Conservation (phyloP, 2,113 vertebrate genomes). For the Phyllostomus hastatus region DNA sequence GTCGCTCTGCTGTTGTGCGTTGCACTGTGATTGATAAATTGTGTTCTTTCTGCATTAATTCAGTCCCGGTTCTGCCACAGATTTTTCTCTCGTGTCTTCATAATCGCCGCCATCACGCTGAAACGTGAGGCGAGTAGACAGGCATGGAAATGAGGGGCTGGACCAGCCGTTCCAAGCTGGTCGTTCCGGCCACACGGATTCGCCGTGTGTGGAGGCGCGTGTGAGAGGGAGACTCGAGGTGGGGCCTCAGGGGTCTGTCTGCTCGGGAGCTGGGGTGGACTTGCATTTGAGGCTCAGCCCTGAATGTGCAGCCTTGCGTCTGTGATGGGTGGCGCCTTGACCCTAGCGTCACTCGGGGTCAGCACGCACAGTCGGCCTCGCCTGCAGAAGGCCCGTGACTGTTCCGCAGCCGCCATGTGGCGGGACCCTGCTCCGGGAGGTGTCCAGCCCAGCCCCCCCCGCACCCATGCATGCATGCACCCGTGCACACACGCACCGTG, state of each 20-base stretch:
- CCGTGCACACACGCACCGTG: fast-evolving
- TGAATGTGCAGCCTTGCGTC: neutral
- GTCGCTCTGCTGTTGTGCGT: neutral
- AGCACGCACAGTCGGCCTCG: neutral
- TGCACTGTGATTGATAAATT: neutral
- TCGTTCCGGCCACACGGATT: neutral
- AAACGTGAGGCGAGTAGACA: neutral
- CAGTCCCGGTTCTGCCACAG: neutral
- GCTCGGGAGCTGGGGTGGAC: neutral
- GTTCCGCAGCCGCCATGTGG: fast-evolving
- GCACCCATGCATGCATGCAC: fast-evolving
- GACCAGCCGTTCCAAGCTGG: neutral
- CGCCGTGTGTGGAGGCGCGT: neutral
- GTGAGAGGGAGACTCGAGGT: neutral
- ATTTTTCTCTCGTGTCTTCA: fast-evolving
- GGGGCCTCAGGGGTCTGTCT: neutral
- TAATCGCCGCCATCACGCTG: neutral
- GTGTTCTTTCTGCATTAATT: neutral
- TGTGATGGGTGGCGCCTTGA: neutral
- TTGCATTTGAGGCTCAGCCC: neutral
- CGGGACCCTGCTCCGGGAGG: neutral
- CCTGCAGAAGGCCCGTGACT: neutral
- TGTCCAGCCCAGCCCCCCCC: neutral
- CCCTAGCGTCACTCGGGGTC: neutral
- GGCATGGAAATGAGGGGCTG: neutral